Evolutionary conservation across 2,888 invertebrate species (phyloP).

Genomic region (Cerastoderma edule): DNA sequence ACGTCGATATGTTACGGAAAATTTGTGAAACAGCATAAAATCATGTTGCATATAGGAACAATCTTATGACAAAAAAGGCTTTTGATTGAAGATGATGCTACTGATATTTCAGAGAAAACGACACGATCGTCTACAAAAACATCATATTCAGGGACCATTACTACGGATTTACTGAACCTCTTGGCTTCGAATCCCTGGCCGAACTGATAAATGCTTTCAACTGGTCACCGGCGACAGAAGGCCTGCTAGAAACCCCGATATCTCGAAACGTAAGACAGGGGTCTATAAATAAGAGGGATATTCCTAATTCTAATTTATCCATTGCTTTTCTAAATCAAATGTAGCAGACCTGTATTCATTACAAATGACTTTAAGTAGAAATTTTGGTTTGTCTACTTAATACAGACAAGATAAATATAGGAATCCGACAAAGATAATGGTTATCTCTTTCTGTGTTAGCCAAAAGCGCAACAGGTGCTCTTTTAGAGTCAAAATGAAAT

Average conservation of each 20-base stretch:
- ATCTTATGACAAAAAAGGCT: no score
- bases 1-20: no score
- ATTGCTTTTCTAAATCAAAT: no score
- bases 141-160: slow-evolving; percentile 41
- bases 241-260: not conserved
- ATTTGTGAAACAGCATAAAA: no score
- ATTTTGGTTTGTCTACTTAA: not conserved
- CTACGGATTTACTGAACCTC: slow-evolving; percentile 51
- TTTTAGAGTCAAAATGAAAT: no score
- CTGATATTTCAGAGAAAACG: not conserved
- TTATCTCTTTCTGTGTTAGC: no score
- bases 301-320: not conserved
- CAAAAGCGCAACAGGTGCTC: no score
- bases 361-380: not conserved
- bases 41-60: no score
- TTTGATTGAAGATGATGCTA: no score
- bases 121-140: slow-evolving; percentile 17
- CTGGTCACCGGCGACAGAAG: slow-evolving; percentile 26
- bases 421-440: no score
- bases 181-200: slow-evolving; percentile 43
- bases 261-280: slow-evolving; percentile 4
- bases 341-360: not conserved
- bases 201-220: slow-evolving; percentile 45
- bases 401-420: not conserved
- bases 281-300: not conserved